Evolutionary conservation across 2,797 vertebrate species (phyloP).

Genomic region (Anas flavirostris): DNA sequence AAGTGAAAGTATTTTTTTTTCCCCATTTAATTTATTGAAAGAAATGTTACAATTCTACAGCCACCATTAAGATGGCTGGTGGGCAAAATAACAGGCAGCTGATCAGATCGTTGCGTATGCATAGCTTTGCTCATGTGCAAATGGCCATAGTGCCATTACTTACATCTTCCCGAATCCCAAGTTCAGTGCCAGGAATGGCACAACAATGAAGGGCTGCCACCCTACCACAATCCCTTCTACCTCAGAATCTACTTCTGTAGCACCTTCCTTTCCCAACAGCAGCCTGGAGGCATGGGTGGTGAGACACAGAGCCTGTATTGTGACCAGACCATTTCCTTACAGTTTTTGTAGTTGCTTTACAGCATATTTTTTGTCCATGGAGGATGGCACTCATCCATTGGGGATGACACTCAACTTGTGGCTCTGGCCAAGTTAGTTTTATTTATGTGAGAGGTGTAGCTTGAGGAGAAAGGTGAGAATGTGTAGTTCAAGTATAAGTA

Average conservation of each 20-base stretch:
- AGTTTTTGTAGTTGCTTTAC: background rate
- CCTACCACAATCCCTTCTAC: background rate
- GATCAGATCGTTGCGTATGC: background rate
- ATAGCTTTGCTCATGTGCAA: background rate
- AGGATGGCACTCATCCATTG: background rate
- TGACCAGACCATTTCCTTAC: background rate
- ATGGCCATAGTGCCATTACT: background rate
- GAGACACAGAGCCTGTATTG: background rate
- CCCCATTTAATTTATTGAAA: background rate
- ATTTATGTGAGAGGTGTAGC: background rate
- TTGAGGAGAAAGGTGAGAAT: slow-evolving; percentile 11
- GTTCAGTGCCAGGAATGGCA: background rate
- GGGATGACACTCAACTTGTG: background rate
- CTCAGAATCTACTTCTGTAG: fast-evolving
- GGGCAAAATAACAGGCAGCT: background rate
- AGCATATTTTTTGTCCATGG: background rate
- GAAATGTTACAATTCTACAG: background rate
- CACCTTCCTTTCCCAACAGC: background rate
- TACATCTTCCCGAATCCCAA: background rate
- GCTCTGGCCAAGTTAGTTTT: background rate
- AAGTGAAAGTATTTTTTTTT: background rate
- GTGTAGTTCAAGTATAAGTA: background rate
- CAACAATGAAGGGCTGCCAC: fast-evolving
- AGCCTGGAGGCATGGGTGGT: fast-evolving
- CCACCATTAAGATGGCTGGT: background rate